These are phyloP conservation scores for Drosophila cognata DNA, from an alignment of 2,888 invertebrate genomes.

Conservation along the genomic window DNA sequence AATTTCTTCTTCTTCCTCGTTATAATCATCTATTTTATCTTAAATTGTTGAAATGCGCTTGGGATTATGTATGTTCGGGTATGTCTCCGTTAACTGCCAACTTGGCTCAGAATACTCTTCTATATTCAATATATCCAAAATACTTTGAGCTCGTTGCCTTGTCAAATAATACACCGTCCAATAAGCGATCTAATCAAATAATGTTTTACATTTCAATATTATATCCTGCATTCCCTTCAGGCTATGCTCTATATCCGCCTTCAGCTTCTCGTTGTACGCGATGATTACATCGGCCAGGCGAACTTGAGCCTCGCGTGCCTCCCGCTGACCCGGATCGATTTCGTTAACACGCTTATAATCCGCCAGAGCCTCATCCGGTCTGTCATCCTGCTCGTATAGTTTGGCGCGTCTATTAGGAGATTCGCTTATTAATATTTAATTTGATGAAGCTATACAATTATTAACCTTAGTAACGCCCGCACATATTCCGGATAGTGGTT, in stretches of 20 bases:
- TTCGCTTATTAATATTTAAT: background rate
- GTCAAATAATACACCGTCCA: conserved; percentile 37
- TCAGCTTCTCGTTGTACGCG: conserved; percentile 96
- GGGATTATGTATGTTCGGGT: conserved; percentile 79
- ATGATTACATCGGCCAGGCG: conserved; percentile 92
- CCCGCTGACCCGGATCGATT: conserved; percentile 90
- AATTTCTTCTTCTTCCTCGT: conserved; percentile 31
- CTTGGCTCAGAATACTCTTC: conserved; percentile 50
- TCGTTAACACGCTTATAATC: conserved; percentile 94
- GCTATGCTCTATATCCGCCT: conserved; percentile 96
- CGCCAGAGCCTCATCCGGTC: conserved; percentile 94
- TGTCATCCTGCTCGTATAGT: conserved; percentile 93
- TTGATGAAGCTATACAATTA: background rate
- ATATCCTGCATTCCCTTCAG: conserved; percentile 97
- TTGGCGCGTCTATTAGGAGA: conserved; percentile 90
- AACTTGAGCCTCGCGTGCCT: conserved; percentile 89
- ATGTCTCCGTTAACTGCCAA: conserved; percentile 66
- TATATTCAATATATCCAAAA: conserved; percentile 33
- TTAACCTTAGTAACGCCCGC: conserved; percentile 90
- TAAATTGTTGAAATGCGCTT: conserved; percentile 68
- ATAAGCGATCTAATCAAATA: conserved; percentile 9
- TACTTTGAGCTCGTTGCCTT: conserved; percentile 64
- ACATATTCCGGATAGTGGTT: conserved; percentile 93
- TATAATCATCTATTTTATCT: conserved; percentile 3
- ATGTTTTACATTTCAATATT: conserved; percentile 89